These are phyloP conservation scores for Percina caprodes DNA, from an alignment of 2,113 vertebrate genomes.

Conservation along the genomic window DNA sequence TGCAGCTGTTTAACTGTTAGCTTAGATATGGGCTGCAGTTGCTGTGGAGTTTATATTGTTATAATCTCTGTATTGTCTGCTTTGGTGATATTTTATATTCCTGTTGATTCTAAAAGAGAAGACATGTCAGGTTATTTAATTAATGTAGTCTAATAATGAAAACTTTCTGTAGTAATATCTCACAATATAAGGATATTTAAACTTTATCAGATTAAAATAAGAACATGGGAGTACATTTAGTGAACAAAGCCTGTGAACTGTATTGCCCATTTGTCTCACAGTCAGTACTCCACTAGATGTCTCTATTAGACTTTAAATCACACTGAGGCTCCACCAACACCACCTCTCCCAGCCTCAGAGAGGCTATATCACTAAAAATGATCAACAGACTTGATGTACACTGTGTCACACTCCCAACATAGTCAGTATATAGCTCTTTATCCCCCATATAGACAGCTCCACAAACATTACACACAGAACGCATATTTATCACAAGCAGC, in stretches of 20 bases:
- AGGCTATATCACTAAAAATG: conserved; percentile 45
- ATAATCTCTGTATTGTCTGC: background rate
- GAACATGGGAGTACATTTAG: too few relatives aligned
- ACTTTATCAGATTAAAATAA: background rate
- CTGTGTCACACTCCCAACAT: conserved; percentile 56
- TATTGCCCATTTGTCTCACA: background rate
- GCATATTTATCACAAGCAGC: conserved; percentile 68
- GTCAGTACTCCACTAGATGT: conserved; percentile 73
- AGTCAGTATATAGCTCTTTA: conserved; percentile 63
- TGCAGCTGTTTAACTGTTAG: background rate
- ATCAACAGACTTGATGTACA: conserved; percentile 58
- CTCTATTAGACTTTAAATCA: conserved; percentile 62
- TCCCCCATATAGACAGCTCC: conserved; percentile 67
- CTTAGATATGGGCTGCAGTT: background rate
- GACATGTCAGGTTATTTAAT: background rate
- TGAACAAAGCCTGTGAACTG: background rate
- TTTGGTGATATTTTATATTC: background rate
- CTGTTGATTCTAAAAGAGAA: background rate
- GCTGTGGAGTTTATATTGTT: background rate
- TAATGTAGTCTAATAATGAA: background rate
- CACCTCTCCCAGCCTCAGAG: conserved; percentile 30
- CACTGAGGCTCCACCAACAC: background rate
- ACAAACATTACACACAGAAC: conserved; percentile 66
- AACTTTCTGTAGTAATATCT: background rate
- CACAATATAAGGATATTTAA: background rate